Evolutionary conservation across 2,888 invertebrate species (phyloP).

Genomic region (Palloptera scutellata): DNA sequence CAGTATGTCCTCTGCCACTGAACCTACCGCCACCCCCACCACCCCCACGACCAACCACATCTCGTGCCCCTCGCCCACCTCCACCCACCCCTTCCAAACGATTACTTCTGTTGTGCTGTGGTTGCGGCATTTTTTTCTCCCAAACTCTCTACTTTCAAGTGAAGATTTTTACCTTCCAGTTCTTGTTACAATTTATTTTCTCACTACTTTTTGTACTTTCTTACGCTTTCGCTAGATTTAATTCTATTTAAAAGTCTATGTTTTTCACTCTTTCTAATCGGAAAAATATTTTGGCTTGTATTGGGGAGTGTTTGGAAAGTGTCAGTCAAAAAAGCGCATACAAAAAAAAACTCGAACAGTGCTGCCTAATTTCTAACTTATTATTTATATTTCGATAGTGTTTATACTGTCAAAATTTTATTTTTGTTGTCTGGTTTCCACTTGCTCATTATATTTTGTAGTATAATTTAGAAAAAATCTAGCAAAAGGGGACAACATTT

Average conservation of each 20-base stretch:
- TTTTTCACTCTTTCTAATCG: not conserved
- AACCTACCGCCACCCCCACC: slow-evolving; percentile 43
- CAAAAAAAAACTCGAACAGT: not conserved
- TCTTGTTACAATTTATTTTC: not conserved
- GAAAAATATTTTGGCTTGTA: slow-evolving; percentile 41
- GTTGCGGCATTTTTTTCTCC: slow-evolving; percentile 37
- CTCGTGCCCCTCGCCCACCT: slow-evolving; percentile 27
- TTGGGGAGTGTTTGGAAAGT: slow-evolving; percentile 41
- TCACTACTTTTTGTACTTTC: not conserved
- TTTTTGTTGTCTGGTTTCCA: no score
- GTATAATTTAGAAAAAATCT: no score
- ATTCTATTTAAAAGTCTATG: no score
- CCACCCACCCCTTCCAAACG: slow-evolving; percentile 34
- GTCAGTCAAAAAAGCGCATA: not conserved
- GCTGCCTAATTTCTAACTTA: no score
- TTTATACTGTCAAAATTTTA: no score
- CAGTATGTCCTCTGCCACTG: slow-evolving; percentile 34
- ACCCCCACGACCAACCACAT: slow-evolving; percentile 38
- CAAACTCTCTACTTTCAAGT: not conserved
- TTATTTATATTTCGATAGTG: no score
- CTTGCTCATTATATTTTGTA: no score
- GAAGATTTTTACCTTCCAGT: no score
- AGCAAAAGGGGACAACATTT: no score
- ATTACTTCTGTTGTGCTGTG: slow-evolving; percentile 37
- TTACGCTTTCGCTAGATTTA: not conserved